Base-by-base conservation (phyloP, 1,140 invertebrate genomes). In the Drosophila repleta region DNA sequence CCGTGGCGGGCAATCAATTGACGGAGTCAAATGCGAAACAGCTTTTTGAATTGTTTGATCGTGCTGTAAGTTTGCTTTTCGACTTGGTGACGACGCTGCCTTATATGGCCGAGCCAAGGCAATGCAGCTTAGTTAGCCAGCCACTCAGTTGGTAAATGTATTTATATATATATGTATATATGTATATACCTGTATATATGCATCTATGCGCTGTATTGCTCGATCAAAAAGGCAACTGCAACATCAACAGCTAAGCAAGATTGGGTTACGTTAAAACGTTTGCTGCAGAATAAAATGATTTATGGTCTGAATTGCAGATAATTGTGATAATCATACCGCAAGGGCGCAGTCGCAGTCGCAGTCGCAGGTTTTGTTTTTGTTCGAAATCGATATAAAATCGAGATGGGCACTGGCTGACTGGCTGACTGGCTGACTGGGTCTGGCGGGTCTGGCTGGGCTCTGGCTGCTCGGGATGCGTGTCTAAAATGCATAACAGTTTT, bases 291-390 rank as follows among this genome's bases (percentile, higher is more conserved):
- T 83, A 79, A 90, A 90, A 84, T 90, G 88, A 90, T 90, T 90
- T 90, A 90, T 90, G 76, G 87, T 90, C 82, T 74, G 87, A 90
- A 90, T 90, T 90, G 85, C 79, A 90, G 87, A 90, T 90, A 90
- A 90, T 90, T 90, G 88, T 90, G 87, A 90, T 90, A 90, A 90
- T 90, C 87, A 90, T 90, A 90, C 82, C 87, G 79, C 83, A 90
- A 90, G 80, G 82, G 87, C 72, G 66, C 69, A 76, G 74, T 78
- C 79, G 63, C 65, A 70, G 75, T 35, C 32, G 32, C n/a, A 41
- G 39, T 41, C 68, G 77, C 72, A 79, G 72, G 61, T 80, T 63
- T 17, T 41, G 76, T 76, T 83, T 69, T 70, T 51, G 20, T 65
- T 39, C 46, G 81, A 72, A 85, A 85, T 84, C 81, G 81, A 85